Conservation (phyloP, 2,797 vertebrate species). For the Enteromius fasciolatus region DNA sequence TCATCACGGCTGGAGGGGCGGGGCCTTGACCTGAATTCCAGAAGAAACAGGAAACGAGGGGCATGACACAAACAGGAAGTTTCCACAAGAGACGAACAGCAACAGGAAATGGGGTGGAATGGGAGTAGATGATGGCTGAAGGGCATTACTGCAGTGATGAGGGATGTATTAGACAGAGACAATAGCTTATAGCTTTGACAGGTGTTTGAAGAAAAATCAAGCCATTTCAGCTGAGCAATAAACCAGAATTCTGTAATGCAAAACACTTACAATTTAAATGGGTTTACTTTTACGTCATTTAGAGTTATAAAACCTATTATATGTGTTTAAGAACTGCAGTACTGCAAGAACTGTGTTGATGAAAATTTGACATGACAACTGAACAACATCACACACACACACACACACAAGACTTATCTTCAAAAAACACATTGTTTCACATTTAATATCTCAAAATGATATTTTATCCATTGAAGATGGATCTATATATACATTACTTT, state of each 20-base stretch:
- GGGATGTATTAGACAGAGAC: slow-evolving; percentile 69
- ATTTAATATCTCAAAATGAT: background rate
- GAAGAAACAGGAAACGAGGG: slow-evolving; percentile 75
- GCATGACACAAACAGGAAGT: slow-evolving; percentile 83
- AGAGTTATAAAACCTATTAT: background rate
- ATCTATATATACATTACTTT: background rate
- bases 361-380: too few relatives aligned
- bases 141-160: slow-evolving; percentile 66
- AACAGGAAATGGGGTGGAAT: slow-evolving; percentile 78
- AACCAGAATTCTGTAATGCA: background rate
- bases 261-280: background rate
- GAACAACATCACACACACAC: too few relatives aligned
- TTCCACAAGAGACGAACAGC: slow-evolving; percentile 75
- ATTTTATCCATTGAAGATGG: background rate
- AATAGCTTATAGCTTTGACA: slow-evolving; percentile 77
- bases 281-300: background rate
- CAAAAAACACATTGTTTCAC: background rate
- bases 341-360: background rate
- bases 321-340: background rate
- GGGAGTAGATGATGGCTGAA: slow-evolving; percentile 70
- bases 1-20: slow-evolving; percentile 60
- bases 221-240: background rate
- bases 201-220: slow-evolving; percentile 63
- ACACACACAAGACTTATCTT: too few relatives aligned
- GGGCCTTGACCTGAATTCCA: slow-evolving; percentile 64